Percentiles rank a stretch among this genome's conserved stretches.
These are phyloP conservation scores for Synergus gifuensis DNA, from an alignment of 2,888 invertebrate genomes.

Conservation along the genomic window DNA sequence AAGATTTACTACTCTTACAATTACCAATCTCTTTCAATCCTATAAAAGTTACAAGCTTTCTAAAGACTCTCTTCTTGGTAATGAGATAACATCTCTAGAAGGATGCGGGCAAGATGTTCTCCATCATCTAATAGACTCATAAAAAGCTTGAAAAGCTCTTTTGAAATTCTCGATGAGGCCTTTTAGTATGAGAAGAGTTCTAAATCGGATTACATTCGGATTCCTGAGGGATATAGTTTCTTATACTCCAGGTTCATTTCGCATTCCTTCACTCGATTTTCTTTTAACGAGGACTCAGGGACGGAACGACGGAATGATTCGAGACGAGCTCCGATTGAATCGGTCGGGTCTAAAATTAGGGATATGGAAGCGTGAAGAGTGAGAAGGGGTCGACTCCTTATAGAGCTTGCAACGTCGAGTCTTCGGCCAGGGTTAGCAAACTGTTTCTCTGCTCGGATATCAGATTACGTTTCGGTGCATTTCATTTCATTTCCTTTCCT, in stretches of 20 bases:
- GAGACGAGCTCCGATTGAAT: slow-evolving; percentile 57
- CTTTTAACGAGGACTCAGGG: slow-evolving; percentile 40
- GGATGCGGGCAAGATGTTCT: background rate
- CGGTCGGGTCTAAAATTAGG: slow-evolving; percentile 73
- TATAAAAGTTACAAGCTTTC: background rate
- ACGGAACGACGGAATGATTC: slow-evolving; percentile 39
- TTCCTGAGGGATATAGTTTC: background rate
- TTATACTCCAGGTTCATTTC: slow-evolving; percentile 18
- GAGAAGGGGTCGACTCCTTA: slow-evolving; percentile 73
- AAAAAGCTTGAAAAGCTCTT: slow-evolving; percentile 3
- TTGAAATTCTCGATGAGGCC: background rate
- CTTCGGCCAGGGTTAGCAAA: slow-evolving; percentile 73
- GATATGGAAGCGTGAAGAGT: slow-evolving; percentile 62
- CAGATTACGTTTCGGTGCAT: slow-evolving; percentile 66
- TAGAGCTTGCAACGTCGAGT: slow-evolving; percentile 73
- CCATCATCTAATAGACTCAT: slow-evolving; percentile 17
- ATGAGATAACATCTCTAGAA: background rate
- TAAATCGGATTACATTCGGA: slow-evolving; percentile 19
- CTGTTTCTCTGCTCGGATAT: slow-evolving; percentile 65
- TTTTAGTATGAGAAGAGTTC: slow-evolving; percentile 14
- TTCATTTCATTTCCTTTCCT: slow-evolving; percentile 54
- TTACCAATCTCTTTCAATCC: background rate
- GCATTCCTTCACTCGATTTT: slow-evolving; percentile 19
- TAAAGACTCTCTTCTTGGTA: background rate
- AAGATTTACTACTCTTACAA: background rate